phyloP scores from a whole-genome alignment of 2,888 invertebrate species.

The Trichacis sp. region DNA sequence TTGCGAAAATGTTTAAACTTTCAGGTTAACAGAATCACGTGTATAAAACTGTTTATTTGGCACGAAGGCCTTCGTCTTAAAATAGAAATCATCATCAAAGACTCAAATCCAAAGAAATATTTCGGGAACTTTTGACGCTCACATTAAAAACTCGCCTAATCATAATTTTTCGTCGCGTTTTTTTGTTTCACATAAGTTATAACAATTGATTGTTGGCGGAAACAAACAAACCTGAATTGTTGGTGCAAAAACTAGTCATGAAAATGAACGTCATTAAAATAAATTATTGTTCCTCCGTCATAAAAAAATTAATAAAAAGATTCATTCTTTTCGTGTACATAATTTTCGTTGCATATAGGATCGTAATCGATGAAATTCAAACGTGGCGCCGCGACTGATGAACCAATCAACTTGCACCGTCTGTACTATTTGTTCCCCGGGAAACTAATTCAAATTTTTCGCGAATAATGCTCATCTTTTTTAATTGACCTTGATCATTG shows the following conservation, averaged over 20 bases:
- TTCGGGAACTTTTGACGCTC: not conserved
- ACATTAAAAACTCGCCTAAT: not conserved
- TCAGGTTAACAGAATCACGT: constrained; percentile 7
- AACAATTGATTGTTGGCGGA: not conserved
- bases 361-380: too few species aligned
- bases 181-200: not conserved
- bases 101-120: too few species aligned
- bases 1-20: constrained; percentile 1
- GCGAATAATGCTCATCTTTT: too few species aligned
- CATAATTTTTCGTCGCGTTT: not conserved
- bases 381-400: not conserved
- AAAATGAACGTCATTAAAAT: too few species aligned
- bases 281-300: too few species aligned
- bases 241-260: too few species aligned
- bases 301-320: too few species aligned
- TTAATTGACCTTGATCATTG: too few species aligned
- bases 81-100: too few species aligned
- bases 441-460: not conserved
- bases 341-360: too few species aligned
- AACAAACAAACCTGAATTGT: too few species aligned
- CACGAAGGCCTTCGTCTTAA: constrained; percentile 6
- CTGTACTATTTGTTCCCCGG: constrained; percentile 35
- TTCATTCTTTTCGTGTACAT: too few species aligned
- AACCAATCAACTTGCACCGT: constrained; percentile 51
- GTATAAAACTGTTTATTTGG: constrained; percentile 10